Conservation (phyloP, 2,797 vertebrate genomes). For the Galaxias olidus region DNA sequence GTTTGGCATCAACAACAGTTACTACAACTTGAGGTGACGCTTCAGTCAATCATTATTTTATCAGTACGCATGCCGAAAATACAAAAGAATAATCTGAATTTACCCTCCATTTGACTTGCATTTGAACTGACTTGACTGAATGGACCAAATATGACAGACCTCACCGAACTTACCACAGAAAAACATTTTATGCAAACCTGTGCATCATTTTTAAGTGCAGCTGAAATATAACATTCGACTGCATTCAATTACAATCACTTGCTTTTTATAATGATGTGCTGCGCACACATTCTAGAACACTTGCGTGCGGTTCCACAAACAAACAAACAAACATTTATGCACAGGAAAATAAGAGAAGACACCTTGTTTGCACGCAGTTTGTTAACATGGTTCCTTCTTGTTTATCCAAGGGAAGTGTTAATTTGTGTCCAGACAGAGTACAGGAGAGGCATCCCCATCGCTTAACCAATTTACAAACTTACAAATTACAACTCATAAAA, state of each 20-base stretch:
- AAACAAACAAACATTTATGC: background rate
- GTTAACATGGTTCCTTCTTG: background rate
- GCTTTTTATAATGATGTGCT: conserved; percentile 20
- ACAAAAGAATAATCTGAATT: background rate
- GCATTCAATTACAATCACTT: conserved; percentile 41
- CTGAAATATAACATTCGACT: conserved; percentile 13
- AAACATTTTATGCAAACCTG: conserved; percentile 18
- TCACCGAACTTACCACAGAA: background rate
- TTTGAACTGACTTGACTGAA: too few relatives aligned
- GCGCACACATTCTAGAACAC: conserved; percentile 6
- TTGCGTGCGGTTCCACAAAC: background rate
- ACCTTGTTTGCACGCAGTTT: background rate
- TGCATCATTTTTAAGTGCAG: background rate
- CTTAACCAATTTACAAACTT: conserved; percentile 16
- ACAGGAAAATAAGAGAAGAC: conserved; percentile 8
- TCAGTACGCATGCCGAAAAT: conserved; percentile 5
- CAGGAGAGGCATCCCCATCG: conserved; percentile 8
- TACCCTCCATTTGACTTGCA: background rate
- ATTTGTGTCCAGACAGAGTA: conserved; percentile 19
- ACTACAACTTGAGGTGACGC: background rate
- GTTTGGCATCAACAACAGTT: background rate
- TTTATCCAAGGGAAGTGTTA: conserved; percentile 8
- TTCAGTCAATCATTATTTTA: background rate
- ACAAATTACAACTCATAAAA: conserved; percentile 41
- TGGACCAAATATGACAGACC: background rate